These are phyloP conservation scores for Fragum sueziense DNA, from an alignment of 2,888 invertebrate genomes.

Conservation along the genomic window DNA sequence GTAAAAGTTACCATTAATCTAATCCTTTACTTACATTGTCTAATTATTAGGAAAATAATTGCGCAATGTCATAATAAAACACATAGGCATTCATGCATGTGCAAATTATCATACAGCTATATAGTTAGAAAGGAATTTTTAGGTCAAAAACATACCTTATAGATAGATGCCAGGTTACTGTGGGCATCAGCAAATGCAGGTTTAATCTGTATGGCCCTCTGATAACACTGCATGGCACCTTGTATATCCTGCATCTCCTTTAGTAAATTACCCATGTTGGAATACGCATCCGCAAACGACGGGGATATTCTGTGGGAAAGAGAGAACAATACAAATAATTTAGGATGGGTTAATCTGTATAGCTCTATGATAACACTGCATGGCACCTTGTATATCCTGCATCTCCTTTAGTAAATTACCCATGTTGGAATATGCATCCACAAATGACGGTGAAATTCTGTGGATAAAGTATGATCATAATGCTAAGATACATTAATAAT, in stretches of 20 bases:
- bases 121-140: too few relatives aligned
- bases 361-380: conserved; percentile 97
- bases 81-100: too few relatives aligned
- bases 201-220: conserved; percentile 98
- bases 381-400: conserved; percentile 96
- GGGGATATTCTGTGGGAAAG: conserved; percentile 93
- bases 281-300: conserved; percentile 99
- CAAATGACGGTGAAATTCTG: conserved; percentile 97
- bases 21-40: too few relatives aligned
- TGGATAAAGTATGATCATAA: too few relatives aligned
- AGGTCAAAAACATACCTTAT: conserved; percentile 86
- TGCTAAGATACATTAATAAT: too few relatives aligned
- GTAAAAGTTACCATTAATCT: too few relatives aligned
- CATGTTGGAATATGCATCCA: conserved; percentile 99
- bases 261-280: conserved; percentile 99
- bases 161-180: conserved; percentile 98
- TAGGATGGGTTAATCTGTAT: conserved; percentile 99
- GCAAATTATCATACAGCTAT: too few relatives aligned
- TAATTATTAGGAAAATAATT: too few relatives aligned
- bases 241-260: conserved; percentile 98
- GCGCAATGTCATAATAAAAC: neutral
- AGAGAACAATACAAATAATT: too few relatives aligned
- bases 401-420: conserved; percentile 99
- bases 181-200: conserved; percentile 99
- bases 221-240: conserved; percentile 97